A percentile compares a stretch with the other conserved stretches of the same genome.
phyloP scores from a whole-genome alignment of 2,888 invertebrate species.

The Odontocolon sp. region DNA sequence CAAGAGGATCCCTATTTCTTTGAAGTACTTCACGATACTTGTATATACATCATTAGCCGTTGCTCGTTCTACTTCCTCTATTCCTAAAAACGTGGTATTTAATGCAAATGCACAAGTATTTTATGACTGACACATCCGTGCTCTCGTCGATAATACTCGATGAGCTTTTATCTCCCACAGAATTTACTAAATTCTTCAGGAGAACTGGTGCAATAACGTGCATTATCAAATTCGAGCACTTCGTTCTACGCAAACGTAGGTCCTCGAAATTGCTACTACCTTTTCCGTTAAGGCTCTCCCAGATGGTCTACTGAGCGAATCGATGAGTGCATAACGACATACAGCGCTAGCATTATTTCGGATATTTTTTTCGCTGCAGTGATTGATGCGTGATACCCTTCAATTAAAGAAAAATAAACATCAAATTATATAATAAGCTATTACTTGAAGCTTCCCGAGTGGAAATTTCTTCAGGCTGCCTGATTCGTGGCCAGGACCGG shows the following conservation, averaged over 20 bases:
- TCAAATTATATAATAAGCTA: background rate
- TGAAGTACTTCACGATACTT: slow-evolving; percentile 27
- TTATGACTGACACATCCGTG: slow-evolving; percentile 60
- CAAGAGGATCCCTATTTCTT: slow-evolving; percentile 34
- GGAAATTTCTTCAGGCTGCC: too few species aligned
- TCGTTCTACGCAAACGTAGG: slow-evolving; percentile 60
- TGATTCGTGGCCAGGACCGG: too few species aligned
- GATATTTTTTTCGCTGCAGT: slow-evolving; percentile 19
- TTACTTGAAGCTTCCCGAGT: too few species aligned
- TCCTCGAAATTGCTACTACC: slow-evolving; percentile 40
- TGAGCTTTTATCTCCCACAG: slow-evolving; percentile 53
- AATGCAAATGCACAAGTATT: slow-evolving; percentile 57
- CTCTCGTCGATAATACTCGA: slow-evolving; percentile 62
- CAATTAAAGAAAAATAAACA: background rate
- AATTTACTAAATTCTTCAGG: slow-evolving; percentile 49
- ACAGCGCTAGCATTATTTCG: slow-evolving; percentile 56
- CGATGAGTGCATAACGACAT: slow-evolving; percentile 55
- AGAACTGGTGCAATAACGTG: slow-evolving; percentile 59
- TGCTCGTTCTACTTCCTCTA: slow-evolving; percentile 52
- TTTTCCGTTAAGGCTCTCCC: slow-evolving; percentile 52
- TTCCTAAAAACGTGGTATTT: slow-evolving; percentile 64
- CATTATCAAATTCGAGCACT: slow-evolving; percentile 58
- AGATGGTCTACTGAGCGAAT: slow-evolving; percentile 61
- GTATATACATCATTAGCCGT: slow-evolving; percentile 37
- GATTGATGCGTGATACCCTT: slow-evolving; percentile 22